These are phyloP conservation scores for Lepus oiostolus DNA, from an alignment of 2,797 vertebrate species.

Conservation along the genomic window DNA sequence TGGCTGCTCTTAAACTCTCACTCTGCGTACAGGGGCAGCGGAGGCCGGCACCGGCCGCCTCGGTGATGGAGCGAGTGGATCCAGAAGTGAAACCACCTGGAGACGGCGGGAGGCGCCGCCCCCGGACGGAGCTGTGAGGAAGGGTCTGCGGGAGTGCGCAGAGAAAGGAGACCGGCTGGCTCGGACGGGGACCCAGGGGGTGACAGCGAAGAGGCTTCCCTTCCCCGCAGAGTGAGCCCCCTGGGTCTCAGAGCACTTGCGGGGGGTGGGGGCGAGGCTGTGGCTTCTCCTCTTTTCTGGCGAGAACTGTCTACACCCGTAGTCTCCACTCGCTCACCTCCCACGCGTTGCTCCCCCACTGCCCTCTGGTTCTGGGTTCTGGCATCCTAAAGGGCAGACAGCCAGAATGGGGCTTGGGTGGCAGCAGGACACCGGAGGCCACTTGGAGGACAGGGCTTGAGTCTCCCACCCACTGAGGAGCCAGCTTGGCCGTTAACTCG, in stretches of 20 bases:
- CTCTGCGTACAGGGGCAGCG: background rate
- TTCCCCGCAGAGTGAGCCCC: background rate
- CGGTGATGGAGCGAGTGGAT: background rate
- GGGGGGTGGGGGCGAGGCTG: background rate
- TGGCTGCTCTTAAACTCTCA: background rate
- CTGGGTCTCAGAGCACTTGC: background rate
- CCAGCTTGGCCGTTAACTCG: background rate
- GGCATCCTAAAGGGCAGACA: background rate
- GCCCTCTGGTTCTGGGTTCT: background rate
- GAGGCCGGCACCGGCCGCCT: constrained; percentile 10
- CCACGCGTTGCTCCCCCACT: background rate
- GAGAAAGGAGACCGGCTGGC: background rate
- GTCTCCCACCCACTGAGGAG: background rate
- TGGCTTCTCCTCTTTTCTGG: background rate
- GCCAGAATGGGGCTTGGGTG: background rate
- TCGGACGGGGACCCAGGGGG: background rate
- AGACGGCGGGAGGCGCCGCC: background rate
- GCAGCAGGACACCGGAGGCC: background rate
- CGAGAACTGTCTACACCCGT: background rate
- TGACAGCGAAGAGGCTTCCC: background rate
- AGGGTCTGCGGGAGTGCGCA: background rate
- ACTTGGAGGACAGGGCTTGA: background rate
- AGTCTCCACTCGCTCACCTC: background rate
- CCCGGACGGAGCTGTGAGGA: background rate
- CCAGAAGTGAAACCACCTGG: background rate